Conservation (phyloP, 2,113 vertebrate genomes). For the Nannospalax galili region DNA sequence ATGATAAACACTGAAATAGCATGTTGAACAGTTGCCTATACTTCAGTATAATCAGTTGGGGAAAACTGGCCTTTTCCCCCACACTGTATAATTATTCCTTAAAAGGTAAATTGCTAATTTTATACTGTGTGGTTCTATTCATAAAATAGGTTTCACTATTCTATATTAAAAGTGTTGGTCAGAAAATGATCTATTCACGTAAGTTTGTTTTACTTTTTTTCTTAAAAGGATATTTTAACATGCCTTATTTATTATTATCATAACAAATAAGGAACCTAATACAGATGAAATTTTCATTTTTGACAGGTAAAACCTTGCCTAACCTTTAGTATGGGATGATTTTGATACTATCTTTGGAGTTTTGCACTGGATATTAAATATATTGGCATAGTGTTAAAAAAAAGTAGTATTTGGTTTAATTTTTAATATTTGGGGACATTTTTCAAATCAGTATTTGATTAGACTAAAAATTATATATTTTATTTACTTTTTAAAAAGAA, state of each 20-base stretch:
- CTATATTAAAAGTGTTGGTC: slow-evolving; percentile 86
- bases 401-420: slow-evolving; percentile 73
- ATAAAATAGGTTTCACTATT: slow-evolving; percentile 87
- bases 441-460: slow-evolving; percentile 78
- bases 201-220: slow-evolving; percentile 81
- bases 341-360: slow-evolving; percentile 88
- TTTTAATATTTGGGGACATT: slow-evolving; percentile 78
- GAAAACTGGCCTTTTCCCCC: slow-evolving; percentile 81
- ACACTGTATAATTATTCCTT: slow-evolving; percentile 81
- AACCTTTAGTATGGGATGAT: slow-evolving; percentile 87
- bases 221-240: slow-evolving; percentile 83
- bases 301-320: slow-evolving; percentile 82
- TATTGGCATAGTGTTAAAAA: slow-evolving; percentile 78
- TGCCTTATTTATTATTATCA: slow-evolving; percentile 85
- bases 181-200: slow-evolving; percentile 83
- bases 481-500: slow-evolving; percentile 80
- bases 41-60: slow-evolving; percentile 78
- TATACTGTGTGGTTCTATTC: slow-evolving; percentile 86
- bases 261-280: slow-evolving; percentile 80
- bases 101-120: slow-evolving; percentile 88
- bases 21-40: slow-evolving; percentile 86
- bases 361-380: slow-evolving; percentile 88
- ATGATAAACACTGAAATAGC: slow-evolving; percentile 88
- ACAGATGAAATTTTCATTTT: slow-evolving; percentile 82
- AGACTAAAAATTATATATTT: slow-evolving; percentile 75